These are phyloP conservation scores for Vidua macroura DNA, from an alignment of 2,113 vertebrate species.

Conservation along the genomic window DNA sequence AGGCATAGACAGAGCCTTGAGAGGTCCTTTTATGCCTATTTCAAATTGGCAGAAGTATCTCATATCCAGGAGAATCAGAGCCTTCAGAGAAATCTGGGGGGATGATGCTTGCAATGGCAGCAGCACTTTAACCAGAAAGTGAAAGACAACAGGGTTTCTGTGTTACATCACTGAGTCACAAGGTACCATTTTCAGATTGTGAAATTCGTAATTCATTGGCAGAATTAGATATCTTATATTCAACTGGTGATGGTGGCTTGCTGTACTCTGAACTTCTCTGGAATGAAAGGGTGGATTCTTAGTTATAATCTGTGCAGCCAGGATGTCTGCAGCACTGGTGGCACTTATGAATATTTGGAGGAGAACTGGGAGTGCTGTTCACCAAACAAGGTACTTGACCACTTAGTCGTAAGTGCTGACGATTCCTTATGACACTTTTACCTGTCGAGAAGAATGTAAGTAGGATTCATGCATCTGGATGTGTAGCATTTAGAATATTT, in stretches of 20 bases:
- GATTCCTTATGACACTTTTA: not conserved
- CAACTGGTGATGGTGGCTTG: not conserved
- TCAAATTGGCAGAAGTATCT: not conserved
- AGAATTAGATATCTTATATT: not conserved
- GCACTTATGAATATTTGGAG: not conserved
- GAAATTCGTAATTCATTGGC: not conserved
- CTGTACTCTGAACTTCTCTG: not conserved
- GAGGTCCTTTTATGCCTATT: not conserved
- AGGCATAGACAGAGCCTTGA: not conserved
- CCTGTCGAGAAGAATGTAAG: slow-evolving; percentile 26
- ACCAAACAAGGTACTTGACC: slow-evolving; percentile 21
- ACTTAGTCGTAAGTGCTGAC: not conserved
- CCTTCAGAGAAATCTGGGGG: not conserved
- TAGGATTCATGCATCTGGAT: not conserved
- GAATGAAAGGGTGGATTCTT: not conserved
- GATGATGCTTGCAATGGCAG: not conserved
- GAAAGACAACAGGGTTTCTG: not conserved
- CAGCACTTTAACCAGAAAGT: not conserved
- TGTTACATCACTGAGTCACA: not conserved
- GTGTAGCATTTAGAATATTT: slow-evolving; percentile 30
- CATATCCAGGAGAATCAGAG: not conserved
- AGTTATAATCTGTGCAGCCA: not conserved
- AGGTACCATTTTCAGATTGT: not conserved
- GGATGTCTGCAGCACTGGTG: not conserved
- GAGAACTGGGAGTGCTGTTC: not conserved